These are phyloP conservation scores for Otus sunia DNA, from an alignment of 2,113 vertebrate species.

Conservation along the genomic window DNA sequence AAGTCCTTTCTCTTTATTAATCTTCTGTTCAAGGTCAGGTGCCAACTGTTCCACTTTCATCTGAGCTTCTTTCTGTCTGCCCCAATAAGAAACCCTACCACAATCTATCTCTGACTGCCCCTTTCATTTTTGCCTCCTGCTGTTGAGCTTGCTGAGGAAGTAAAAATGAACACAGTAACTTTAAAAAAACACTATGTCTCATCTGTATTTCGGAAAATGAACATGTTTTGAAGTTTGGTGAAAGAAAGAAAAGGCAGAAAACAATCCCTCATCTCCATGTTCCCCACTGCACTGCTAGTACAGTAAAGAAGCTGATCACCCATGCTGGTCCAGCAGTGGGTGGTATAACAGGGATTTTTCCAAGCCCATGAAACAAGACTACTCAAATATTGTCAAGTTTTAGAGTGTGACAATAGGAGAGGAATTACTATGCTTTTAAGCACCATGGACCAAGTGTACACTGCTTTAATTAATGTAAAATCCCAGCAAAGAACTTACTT, in stretches of 20 bases:
- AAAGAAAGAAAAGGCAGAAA: background rate
- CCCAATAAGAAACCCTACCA: background rate
- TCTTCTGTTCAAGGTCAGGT: background rate
- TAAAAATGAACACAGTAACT: background rate
- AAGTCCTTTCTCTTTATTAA: background rate
- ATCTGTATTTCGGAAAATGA: background rate
- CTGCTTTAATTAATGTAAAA: background rate
- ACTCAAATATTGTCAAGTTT: background rate
- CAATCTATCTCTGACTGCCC: background rate
- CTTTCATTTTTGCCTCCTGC: conserved; percentile 8
- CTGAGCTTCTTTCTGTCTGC: background rate
- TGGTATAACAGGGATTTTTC: background rate
- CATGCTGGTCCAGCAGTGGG: background rate
- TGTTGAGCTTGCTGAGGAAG: background rate
- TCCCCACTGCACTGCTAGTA: no score
- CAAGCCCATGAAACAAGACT: background rate
- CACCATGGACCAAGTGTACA: background rate
- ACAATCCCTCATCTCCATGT: background rate
- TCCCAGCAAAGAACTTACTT: background rate
- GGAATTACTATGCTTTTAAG: background rate
- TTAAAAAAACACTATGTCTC: background rate
- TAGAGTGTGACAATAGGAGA: background rate
- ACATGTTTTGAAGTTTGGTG: background rate
- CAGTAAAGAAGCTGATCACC: background rate
- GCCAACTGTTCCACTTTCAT: background rate